These are phyloP conservation scores for Drosophila kohkoa DNA, from an alignment of 1,140 invertebrate genomes.

Conservation along the genomic window DNA sequence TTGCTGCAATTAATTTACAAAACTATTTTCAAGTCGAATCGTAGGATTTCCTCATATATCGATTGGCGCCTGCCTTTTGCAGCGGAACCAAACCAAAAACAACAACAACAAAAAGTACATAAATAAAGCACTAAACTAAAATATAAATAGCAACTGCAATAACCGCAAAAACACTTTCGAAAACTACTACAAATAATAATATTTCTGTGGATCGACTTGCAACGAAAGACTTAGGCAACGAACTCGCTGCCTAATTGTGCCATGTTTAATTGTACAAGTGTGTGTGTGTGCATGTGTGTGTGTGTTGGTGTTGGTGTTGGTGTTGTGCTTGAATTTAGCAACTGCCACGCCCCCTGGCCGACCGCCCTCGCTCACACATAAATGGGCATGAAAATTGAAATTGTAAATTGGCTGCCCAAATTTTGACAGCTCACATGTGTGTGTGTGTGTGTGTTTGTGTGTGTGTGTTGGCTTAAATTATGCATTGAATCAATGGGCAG, in stretches of 20 bases:
- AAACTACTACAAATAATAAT: constrained; percentile 14
- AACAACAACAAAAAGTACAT: not conserved
- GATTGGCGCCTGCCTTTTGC: constrained; percentile 44
- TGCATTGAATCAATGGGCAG: constrained; percentile 25
- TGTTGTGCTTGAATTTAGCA: constrained; percentile 30
- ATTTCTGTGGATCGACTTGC: constrained; percentile 26
- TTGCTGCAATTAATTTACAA: constrained; percentile 46
- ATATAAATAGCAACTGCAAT: not conserved
- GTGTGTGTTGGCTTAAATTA: constrained; percentile 42
- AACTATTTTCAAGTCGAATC: constrained; percentile 39
- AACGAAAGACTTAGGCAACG: constrained; percentile 71
- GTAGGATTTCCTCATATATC: constrained; percentile 50
- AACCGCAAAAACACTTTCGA: constrained; percentile 24
- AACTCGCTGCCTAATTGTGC: constrained; percentile 47
- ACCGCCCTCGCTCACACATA: constrained; percentile 15
- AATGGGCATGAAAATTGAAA: constrained; percentile 46
- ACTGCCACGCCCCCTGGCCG: constrained; percentile 26
- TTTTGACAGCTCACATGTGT: constrained; percentile 24
- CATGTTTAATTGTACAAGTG: constrained; percentile 8
- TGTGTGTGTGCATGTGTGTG: not conserved
- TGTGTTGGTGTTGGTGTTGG: constrained; percentile 2
- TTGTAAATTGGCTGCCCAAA: constrained; percentile 39
- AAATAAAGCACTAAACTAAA: not conserved
- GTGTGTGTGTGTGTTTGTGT: not conserved
- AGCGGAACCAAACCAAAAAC: constrained; percentile 36